These are phyloP conservation scores for Monopterus albus DNA, from an alignment of 2,113 vertebrate genomes.

Conservation along the genomic window DNA sequence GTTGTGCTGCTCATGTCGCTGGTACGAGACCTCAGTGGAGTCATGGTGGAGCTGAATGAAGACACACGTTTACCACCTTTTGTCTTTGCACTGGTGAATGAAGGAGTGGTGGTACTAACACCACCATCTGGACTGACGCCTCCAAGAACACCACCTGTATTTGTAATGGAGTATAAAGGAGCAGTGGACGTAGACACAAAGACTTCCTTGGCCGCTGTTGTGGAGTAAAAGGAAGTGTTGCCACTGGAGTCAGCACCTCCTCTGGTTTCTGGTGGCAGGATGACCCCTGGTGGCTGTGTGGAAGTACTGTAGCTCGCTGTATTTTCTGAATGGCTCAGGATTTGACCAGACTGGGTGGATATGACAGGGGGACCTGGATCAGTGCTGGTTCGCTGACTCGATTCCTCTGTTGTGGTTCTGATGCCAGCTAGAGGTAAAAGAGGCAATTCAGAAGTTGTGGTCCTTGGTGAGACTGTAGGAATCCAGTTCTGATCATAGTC, in stretches of 20 bases:
- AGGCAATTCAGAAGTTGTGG: conserved; percentile 21
- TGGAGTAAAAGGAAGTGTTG: conserved; percentile 8
- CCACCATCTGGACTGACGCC: background rate
- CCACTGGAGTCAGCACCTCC: conserved; percentile 8
- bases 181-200: background rate
- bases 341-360: conserved; percentile 8
- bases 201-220: background rate
- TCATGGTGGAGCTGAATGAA: background rate
- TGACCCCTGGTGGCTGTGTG: conserved; percentile 25
- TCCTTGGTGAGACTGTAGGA: conserved; percentile 14
- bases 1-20: conserved; percentile 59
- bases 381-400: conserved; percentile 15
- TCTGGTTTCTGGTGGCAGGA: conserved; percentile 5
- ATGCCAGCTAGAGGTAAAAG: conserved; percentile 26
- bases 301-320: conserved; percentile 5
- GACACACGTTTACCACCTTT: conserved; percentile 19
- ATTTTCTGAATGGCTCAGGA: conserved; percentile 10
- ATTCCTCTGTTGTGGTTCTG: conserved; percentile 41
- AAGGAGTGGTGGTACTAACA: background rate
- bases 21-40: background rate
- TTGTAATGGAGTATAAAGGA: background rate
- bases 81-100: background rate
- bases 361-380: conserved; percentile 4
- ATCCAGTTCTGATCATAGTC: conserved; percentile 34
- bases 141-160: background rate